Base-by-base conservation (phyloP, 2,113 vertebrate species). In the Percina caprodes region DNA sequence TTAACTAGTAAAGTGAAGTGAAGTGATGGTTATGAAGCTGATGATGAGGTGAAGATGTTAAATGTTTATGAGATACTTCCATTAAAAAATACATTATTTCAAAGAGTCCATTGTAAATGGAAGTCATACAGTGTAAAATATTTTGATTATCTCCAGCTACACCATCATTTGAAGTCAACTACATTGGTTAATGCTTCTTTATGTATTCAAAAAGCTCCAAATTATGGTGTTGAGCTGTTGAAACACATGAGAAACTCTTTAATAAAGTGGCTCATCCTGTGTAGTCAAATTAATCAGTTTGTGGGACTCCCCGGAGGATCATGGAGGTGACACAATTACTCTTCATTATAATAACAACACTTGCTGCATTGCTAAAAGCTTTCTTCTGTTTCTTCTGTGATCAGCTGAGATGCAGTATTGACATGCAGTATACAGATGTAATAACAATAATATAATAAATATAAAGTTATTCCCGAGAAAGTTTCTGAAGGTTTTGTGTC, bases 201-300 rank as follows among this genome's bases (percentile, higher is more conserved):
- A 3, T 69, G 46, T 51, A 8, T 21, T 74, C 10, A 68, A 61
- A 77, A 71, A 14, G 10, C 54, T 76, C 54, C 1, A n/a, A 58
- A 74, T 56, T 21, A 86, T 23, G 30, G 66, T 68, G 48, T 54
- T 6, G 10, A 80, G 52, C 74, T 46, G 26, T 13, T 52, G 30
- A 10, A 56, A 24, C 56, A 63, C 24, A 52, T 49, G 30, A 82
- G 8, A 52, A 65, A 35, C 65, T 61, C 30, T 48, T 56, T 51
- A 67, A 70, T 71, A 70, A 46, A 2, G 2, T 55, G 15, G 0
- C 54, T 60, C 35, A 45, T 79, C n/a, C 68, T 79, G 56, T 42
- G 23, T 59, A 80, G 45, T 69, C 67, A n/a, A 72, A 79, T 74
- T 67, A 66, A 77, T 77, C 23, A 66, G 63, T 42, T 42, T 72